A percentile compares a stretch with the other conserved stretches of the same genome.
Conservation (phyloP, 2,888 invertebrate genomes). For the Pyrrhosoma nymphula region DNA sequence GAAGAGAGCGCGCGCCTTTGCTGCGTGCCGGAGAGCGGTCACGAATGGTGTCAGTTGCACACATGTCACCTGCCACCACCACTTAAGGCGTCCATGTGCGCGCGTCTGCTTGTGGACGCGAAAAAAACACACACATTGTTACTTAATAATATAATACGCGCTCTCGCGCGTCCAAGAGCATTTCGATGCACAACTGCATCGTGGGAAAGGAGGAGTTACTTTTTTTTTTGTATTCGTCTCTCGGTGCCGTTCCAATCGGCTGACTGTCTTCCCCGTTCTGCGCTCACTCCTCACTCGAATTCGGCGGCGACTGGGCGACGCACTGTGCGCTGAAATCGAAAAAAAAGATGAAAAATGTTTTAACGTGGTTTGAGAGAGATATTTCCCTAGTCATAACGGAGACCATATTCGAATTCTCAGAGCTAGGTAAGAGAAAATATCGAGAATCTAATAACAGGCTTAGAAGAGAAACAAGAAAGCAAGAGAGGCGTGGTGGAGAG, state of each 20-base stretch:
- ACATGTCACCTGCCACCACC: neutral
- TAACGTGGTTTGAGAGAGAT: no score
- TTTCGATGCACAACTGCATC: neutral
- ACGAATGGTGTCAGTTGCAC: slow-evolving; percentile 1
- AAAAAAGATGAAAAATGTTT: no score
- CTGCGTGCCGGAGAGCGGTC: neutral
- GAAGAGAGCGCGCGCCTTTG: neutral
- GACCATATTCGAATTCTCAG: no score
- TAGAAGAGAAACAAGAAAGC: no score
- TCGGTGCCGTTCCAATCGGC: neutral
- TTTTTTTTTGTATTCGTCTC: neutral
- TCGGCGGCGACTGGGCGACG: neutral
- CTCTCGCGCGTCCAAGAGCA: neutral
- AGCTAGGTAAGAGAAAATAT: no score
- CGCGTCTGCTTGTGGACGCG: neutral
- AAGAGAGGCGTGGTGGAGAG: no score
- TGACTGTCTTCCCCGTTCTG: neutral
- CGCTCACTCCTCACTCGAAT: neutral
- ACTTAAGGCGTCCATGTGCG: neutral
- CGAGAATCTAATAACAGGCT: no score
- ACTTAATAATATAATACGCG: neutral
- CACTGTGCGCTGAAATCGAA: no score
- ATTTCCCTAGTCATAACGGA: no score
- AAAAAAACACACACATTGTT: neutral
- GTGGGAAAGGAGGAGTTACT: neutral